Evolutionary conservation across 2,888 invertebrate species (phyloP).

Genomic region (Cheilosia urbana): DNA sequence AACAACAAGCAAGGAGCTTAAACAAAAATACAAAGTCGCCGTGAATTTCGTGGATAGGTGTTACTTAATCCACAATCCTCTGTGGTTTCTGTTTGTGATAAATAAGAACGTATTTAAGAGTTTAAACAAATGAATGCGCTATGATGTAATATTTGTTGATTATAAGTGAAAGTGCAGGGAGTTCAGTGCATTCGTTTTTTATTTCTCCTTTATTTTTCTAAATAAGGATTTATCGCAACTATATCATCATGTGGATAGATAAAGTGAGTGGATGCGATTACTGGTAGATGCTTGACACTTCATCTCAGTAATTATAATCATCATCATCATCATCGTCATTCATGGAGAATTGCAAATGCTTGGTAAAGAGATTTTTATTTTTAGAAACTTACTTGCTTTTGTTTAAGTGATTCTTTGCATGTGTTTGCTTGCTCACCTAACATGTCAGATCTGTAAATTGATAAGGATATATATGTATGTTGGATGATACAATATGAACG

Average conservation of each 20-base stretch:
- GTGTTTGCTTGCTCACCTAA: background rate
- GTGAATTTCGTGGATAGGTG: background rate
- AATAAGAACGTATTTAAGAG: background rate
- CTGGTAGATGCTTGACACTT: conserved; percentile 37
- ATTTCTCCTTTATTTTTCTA: background rate
- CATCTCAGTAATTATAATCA: conserved; percentile 36
- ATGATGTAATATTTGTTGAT: background rate
- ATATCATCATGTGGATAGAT: conserved; percentile 60
- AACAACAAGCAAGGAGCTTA: conserved; percentile 3
- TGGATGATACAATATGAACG: too few species aligned
- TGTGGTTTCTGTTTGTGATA: background rate
- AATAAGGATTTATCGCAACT: background rate
- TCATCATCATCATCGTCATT: conserved; percentile 46
- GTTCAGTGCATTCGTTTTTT: background rate
- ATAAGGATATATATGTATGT: background rate
- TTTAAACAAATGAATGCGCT: background rate
- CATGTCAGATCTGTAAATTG: background rate
- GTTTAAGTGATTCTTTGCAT: background rate
- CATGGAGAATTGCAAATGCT: conserved; percentile 40
- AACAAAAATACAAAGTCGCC: background rate
- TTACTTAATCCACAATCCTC: conserved; percentile 21
- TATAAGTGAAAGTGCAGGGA: background rate
- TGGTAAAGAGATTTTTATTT: conserved; percentile 40
- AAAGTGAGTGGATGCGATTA: conserved; percentile 58
- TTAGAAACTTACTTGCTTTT: background rate